A percentile compares a stretch with the other conserved stretches of the same genome.
phyloP scores from a whole-genome alignment of 2,888 invertebrate genomes.

The Eupsilia transversa region DNA sequence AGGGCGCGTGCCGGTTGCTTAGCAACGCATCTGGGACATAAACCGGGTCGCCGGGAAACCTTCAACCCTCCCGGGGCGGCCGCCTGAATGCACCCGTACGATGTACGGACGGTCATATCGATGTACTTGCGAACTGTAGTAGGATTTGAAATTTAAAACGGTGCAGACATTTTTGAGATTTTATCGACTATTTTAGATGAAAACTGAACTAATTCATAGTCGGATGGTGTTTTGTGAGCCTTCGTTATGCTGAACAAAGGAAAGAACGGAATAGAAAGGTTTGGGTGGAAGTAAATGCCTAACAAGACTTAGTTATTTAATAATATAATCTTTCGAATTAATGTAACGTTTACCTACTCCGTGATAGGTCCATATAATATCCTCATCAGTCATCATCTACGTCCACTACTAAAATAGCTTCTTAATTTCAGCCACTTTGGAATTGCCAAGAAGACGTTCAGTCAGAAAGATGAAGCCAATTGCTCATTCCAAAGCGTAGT shows the following conservation, averaged over 20 bases:
- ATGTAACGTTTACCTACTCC: no score
- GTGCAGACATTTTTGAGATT: background rate
- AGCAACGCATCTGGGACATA: constrained; percentile 82
- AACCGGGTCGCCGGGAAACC: constrained; percentile 73
- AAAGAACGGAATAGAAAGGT: background rate
- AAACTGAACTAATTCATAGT: background rate
- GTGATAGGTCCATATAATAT: background rate
- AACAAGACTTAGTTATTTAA: no score
- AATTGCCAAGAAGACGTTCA: background rate
- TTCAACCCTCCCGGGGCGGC: constrained; percentile 63
- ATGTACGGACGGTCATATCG: constrained; percentile 38
- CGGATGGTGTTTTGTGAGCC: background rate
- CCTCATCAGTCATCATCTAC: background rate
- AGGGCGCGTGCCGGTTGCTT: constrained; percentile 72
- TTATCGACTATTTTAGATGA: background rate
- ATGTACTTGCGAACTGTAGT: constrained; percentile 18
- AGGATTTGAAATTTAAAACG: constrained; percentile 41
- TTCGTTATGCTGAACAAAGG: background rate
- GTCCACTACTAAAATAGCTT: background rate
- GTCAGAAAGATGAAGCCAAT: background rate
- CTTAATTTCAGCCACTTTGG: background rate
- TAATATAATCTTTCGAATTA: background rate
- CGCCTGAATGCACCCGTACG: constrained; percentile 63
- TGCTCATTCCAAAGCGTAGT: background rate
- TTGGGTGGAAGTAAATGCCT: background rate